These are phyloP conservation scores for Urosaurus nigricauda DNA, from an alignment of 2,797 vertebrate species.

Conservation along the genomic window DNA sequence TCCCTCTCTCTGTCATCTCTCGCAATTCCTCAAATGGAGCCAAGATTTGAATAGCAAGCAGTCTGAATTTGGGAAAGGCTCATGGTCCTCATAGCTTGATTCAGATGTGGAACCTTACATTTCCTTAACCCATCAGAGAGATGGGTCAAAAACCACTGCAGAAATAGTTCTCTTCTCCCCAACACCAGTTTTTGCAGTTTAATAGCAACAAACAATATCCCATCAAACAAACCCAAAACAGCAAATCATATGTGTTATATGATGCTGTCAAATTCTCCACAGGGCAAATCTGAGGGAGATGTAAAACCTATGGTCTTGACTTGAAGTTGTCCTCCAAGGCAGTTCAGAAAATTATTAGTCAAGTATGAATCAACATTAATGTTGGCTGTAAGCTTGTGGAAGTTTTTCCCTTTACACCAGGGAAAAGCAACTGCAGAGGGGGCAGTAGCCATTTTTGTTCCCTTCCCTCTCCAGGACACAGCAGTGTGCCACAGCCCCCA, in stretches of 20 bases:
- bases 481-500: too few species aligned
- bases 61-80: background rate
- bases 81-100: conserved; percentile 7
- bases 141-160: too few species aligned
- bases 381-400: background rate
- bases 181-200: background rate
- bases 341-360: background rate
- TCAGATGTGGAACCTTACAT: background rate
- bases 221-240: background rate
- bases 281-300: too few species aligned
- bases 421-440: too few species aligned
- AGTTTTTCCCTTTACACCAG: too few species aligned
- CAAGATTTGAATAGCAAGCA: background rate
- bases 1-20: background rate
- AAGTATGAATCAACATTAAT: background rate
- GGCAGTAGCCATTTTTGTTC: too few species aligned
- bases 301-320: background rate
- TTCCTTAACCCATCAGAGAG: background rate
- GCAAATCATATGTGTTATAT: background rate
- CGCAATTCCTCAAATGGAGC: background rate
- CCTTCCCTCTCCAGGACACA: background rate
- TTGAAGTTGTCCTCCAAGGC: background rate
- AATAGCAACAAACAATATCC: background rate
- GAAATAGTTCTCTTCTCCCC: too few species aligned
- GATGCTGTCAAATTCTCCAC: background rate